Conservation (phyloP, 2,797 vertebrate genomes). For the Sarcophilus harrisii region DNA sequence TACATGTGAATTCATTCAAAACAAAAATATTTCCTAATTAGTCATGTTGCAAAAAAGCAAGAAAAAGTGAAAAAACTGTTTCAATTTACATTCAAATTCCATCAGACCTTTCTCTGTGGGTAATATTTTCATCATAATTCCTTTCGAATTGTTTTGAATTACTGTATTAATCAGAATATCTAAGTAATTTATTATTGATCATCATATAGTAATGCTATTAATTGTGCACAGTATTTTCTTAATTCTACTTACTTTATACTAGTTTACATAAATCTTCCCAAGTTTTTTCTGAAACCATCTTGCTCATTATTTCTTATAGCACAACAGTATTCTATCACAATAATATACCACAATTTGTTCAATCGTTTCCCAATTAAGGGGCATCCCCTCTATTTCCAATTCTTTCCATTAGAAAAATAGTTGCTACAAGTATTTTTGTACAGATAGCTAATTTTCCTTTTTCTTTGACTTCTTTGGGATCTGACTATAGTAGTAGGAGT, state of each 20-base stretch:
- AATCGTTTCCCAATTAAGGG: background rate
- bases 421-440: background rate
- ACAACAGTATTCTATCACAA: background rate
- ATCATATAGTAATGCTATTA: background rate
- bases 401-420: background rate
- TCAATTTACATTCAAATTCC: background rate
- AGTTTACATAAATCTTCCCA: background rate
- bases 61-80: background rate
- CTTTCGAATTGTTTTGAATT: background rate
- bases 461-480: background rate
- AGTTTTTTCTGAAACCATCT: background rate
- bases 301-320: background rate
- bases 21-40: background rate
- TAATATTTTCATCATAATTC: background rate
- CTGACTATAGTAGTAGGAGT: background rate
- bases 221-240: background rate
- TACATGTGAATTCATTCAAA: background rate
- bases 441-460: background rate
- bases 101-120: background rate
- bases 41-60: background rate
- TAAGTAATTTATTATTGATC: background rate
- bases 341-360: background rate
- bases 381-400: background rate
- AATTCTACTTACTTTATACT: background rate
- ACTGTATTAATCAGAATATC: background rate